Evolutionary conservation across 1,140 invertebrate species (phyloP), one percentile per base, ranked within the genome.

Genomic region (Heliconius himera): DNA sequence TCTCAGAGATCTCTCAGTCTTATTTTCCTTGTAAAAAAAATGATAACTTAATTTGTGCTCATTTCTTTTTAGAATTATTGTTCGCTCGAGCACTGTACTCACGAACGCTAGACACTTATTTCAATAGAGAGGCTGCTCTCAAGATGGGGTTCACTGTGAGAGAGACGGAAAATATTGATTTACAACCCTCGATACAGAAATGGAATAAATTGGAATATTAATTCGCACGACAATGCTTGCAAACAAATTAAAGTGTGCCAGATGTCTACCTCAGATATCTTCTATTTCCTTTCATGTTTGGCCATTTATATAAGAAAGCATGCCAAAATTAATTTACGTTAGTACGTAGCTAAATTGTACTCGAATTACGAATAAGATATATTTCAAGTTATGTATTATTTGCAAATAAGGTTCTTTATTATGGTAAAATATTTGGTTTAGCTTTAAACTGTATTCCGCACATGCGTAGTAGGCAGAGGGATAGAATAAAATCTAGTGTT

Each of bases 151-250:
- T 83, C 81, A 82, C 54, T 74, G 83, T 78, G 85, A 87, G 82
- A 87, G 85, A 85, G 89, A 91, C 84, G 84, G 85, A 85, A 88
- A 92, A 93, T 93, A 94, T 94, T 93, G 91, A 94, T 94, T 91
- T 91, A 88, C 87, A 87, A 76, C 86, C 88, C 88, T 86, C 87
- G 88, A 93, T 92, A 93, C 91, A 90, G 87, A 90, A 92, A 91
- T 91, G 89, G 92, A 94, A 94, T 94, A 94, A 94, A 94, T 94
- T 94, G 87, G 92, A 94, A 94, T 94, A 94, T 93, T 94, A 94
- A 94, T 94, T 91, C 85, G 89, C 89, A 91, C 90, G 91, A 94
- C 93, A 94, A 93, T 93, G 89, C 84, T 85, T 84, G 85, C 90
- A 90, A 93, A 92, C 89, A 92, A 94, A 94, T 93, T 93, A 93